Conservation (phyloP, 2,113 vertebrate species). For the Gila orcuttii region DNA sequence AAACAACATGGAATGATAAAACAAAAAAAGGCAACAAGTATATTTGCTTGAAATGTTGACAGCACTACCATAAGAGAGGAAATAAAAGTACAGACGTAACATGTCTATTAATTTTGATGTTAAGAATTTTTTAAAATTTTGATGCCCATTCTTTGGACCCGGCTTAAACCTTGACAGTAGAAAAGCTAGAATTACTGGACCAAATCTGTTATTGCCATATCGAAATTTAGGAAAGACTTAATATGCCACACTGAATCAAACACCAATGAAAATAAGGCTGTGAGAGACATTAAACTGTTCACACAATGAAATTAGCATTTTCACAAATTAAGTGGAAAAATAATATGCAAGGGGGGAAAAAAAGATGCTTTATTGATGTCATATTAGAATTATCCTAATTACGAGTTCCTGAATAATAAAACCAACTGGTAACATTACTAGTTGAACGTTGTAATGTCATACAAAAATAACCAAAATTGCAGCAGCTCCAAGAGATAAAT, state of each 20-base stretch:
- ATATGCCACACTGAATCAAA: neutral
- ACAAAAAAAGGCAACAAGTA: neutral
- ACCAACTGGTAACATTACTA: neutral
- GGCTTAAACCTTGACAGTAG: neutral
- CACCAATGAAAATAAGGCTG: neutral
- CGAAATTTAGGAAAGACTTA: neutral
- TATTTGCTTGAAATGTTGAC: neutral
- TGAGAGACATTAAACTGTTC: neutral
- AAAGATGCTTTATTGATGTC: neutral
- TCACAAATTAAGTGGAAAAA: neutral
- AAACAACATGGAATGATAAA: neutral
- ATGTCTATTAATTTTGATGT: too few species aligned
- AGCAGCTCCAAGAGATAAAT: neutral
- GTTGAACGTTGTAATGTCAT: neutral
- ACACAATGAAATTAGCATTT: neutral
- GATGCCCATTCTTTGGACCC: too few species aligned
- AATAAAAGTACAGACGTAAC: neutral
- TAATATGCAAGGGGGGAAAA: neutral
- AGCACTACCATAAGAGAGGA: neutral
- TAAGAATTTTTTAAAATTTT: neutral
- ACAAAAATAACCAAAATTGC: neutral
- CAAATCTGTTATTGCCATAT: neutral
- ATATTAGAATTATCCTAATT: neutral
- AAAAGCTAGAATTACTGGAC: neutral
- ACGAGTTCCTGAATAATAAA: neutral